A percentile compares a stretch with the other conserved stretches of the same genome.
These are phyloP conservation scores for Pseudoatta argentina DNA, from an alignment of 1,140 invertebrate genomes.

Conservation along the genomic window DNA sequence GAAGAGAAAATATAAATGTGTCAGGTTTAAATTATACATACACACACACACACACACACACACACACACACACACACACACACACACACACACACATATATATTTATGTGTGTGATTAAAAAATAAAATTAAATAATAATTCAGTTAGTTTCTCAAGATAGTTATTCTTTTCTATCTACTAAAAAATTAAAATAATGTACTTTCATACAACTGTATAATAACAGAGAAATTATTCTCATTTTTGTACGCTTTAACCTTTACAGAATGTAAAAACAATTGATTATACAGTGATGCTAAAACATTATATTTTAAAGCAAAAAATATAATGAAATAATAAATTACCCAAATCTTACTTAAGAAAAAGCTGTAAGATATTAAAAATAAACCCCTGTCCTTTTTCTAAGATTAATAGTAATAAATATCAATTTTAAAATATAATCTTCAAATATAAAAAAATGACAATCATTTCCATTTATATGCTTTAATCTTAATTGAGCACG, in stretches of 20 bases:
- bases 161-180: not conserved
- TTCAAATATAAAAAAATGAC: not conserved
- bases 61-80: too few species aligned
- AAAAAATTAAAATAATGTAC: not conserved
- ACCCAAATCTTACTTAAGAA: too few species aligned
- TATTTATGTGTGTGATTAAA: not conserved
- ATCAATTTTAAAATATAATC: not conserved
- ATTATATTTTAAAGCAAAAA: too few species aligned
- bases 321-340: too few species aligned
- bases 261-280: too few species aligned
- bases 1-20: not conserved
- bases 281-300: too few species aligned
- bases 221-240: not conserved
- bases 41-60: too few species aligned
- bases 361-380: too few species aligned
- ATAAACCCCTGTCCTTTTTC: too few species aligned
- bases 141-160: not conserved
- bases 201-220: not conserved
- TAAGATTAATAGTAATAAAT: not conserved
- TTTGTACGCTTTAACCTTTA: not conserved
- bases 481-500: not conserved
- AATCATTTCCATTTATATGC: not conserved
- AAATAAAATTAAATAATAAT: not conserved
- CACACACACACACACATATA: too few species aligned
- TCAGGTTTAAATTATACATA: not conserved